A percentile compares a stretch with the other conserved stretches of the same genome.
Evolutionary conservation across 53 echinoderm and acorn worm genomes (phyloP).

Genomic region (Zoroaster sp.): DNA sequence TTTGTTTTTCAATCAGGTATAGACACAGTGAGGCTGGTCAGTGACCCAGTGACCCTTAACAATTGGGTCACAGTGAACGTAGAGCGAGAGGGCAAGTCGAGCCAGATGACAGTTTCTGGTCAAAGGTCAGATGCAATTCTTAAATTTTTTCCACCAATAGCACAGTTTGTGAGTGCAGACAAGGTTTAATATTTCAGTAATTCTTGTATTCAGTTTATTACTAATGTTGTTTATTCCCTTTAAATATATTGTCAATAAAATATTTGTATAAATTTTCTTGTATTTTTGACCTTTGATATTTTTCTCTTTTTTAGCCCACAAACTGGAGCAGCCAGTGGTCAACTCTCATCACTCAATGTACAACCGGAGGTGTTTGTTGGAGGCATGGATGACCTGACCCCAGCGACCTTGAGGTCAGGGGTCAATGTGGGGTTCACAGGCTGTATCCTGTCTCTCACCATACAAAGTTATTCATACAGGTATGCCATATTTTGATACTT

Average conservation of each 20-base stretch:
- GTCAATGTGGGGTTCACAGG: conserved; percentile 70
- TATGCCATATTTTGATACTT: no score
- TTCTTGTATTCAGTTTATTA: background rate
- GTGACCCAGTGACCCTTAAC: conserved; percentile 63
- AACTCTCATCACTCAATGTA: conserved; percentile 76
- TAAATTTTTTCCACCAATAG: background rate
- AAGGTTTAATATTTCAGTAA: background rate
- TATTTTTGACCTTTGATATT: background rate
- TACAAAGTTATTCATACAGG: conserved; percentile 73
- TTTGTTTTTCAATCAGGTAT: conserved; percentile 53
- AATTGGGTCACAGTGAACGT: conserved; percentile 73
- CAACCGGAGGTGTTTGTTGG: conserved; percentile 76
- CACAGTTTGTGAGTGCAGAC: background rate
- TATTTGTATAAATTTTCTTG: no score
- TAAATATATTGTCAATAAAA: background rate
- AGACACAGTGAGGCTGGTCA: conserved; percentile 59
- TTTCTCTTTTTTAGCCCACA: conserved; percentile 32
- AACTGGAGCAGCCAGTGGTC: conserved; percentile 65
- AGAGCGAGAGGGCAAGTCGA: conserved; percentile 56
- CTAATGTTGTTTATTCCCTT: no score
- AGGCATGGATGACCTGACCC: conserved; percentile 75
- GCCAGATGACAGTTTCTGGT: conserved; percentile 82
- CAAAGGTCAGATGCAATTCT: conserved; percentile 71
- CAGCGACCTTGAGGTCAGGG: conserved; percentile 52
- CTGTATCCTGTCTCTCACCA: conserved; percentile 65